phyloP scores from a whole-genome alignment of 2,888 invertebrate genomes.

The Limenitis camilla region DNA sequence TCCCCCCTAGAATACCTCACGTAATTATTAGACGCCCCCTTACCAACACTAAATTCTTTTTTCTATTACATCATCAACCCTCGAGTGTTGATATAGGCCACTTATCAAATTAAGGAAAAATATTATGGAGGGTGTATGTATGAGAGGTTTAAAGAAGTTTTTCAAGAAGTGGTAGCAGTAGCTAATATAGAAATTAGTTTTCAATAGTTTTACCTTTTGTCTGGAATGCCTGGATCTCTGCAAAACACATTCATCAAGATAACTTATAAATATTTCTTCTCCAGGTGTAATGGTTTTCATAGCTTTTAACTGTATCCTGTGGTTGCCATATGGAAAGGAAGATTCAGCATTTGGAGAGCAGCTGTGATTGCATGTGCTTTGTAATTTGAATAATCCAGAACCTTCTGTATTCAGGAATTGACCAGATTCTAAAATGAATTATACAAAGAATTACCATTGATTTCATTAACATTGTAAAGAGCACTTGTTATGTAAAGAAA shows the following conservation, averaged over 20 bases:
- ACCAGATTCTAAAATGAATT: constrained; percentile 72
- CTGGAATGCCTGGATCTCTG: constrained; percentile 89
- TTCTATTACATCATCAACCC: too few relatives aligned
- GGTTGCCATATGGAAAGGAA: constrained; percentile 88
- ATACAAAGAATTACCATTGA: not conserved
- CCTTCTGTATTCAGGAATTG: constrained; percentile 94
- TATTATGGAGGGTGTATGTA: too few relatives aligned
- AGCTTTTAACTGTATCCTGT: constrained; percentile 82
- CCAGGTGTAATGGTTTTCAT: constrained; percentile 81
- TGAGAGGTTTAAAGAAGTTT: too few relatives aligned
- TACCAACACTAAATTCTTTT: too few relatives aligned
- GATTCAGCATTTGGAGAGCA: constrained; percentile 92
- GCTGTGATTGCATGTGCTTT: constrained; percentile 94
- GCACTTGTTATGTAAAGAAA: not conserved
- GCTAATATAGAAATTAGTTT: not conserved
- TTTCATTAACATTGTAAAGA: too few relatives aligned
- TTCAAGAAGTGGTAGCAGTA: not conserved
- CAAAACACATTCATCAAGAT: constrained; percentile 89
- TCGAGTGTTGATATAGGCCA: too few relatives aligned
- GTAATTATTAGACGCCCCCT: too few relatives aligned
- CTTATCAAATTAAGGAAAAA: too few relatives aligned
- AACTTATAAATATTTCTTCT: constrained; percentile 93
- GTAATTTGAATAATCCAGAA: constrained; percentile 88
- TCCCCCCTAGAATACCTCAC: too few relatives aligned
- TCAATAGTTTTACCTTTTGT: constrained; percentile 76